phyloP scores from a whole-genome alignment of 2,888 invertebrate species.

The Miltochrista miniata region DNA sequence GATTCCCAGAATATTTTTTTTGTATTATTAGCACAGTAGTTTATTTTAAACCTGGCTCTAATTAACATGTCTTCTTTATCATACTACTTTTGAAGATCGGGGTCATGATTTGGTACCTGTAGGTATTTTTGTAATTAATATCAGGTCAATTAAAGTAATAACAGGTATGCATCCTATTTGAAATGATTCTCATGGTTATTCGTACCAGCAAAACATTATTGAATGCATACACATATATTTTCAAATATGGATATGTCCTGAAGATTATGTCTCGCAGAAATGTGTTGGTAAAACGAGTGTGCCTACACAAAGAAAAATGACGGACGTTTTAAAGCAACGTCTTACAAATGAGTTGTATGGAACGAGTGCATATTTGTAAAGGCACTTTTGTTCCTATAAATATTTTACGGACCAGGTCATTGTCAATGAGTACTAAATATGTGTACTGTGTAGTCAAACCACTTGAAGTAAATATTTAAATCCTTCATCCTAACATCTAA shows the following conservation, averaged over 20 bases:
- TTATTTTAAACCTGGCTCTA: no score
- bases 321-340: constrained; percentile 7
- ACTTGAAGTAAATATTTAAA: not conserved
- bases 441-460: not conserved
- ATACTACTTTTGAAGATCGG: no score
- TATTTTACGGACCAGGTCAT: constrained; percentile 3
- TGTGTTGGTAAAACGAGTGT: constrained; percentile 15
- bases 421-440: not conserved
- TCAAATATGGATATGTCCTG: constrained; percentile 1
- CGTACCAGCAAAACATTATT: not conserved
- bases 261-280: constrained; percentile 19
- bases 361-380: not conserved
- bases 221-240: constrained; percentile 1
- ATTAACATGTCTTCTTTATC: no score
- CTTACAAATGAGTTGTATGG: constrained; percentile 2
- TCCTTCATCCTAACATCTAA: no score
- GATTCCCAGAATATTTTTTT: no score
- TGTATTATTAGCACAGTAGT: no score
- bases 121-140: no score
- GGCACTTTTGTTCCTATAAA: constrained; percentile 6
- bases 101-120: no score
- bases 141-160: no score
- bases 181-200: not conserved
- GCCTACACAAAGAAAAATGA: constrained; percentile 10
- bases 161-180: no score